phyloP scores from a whole-genome alignment of 2,888 invertebrate species.

The Sphinx pinastri region DNA sequence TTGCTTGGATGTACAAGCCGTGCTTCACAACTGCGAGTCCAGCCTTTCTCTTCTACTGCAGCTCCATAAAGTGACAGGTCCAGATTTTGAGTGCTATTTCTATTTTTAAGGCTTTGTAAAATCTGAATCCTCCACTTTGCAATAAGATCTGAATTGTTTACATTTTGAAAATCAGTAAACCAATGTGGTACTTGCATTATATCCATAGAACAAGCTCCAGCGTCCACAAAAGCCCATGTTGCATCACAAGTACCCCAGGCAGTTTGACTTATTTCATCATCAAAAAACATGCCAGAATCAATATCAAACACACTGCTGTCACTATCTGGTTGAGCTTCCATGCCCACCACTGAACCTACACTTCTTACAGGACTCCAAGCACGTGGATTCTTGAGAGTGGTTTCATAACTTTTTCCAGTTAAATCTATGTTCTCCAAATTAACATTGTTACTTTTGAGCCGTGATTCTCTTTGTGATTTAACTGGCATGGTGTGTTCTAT shows the following conservation, averaged over 20 bases:
- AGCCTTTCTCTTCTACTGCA: constrained; percentile 93
- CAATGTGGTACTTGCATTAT: constrained; percentile 90
- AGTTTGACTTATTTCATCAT: constrained; percentile 89
- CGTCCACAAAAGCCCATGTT: constrained; percentile 91
- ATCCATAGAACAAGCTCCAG: constrained; percentile 91
- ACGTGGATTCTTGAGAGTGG: constrained; percentile 90
- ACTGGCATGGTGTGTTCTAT: constrained; percentile 87
- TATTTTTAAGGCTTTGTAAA: constrained; percentile 86
- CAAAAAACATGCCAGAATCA: constrained; percentile 91
- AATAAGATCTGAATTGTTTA: constrained; percentile 85
- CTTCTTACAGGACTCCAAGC: constrained; percentile 96
- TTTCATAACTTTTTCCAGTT: constrained; percentile 87
- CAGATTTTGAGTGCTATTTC: constrained; percentile 76
- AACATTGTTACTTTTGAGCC: constrained; percentile 64
- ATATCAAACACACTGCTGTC: constrained; percentile 92
- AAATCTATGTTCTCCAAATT: constrained; percentile 79
- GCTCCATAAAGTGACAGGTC: constrained; percentile 87
- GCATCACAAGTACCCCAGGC: constrained; percentile 93
- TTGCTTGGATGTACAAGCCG: constrained; percentile 84
- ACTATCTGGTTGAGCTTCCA: constrained; percentile 93
- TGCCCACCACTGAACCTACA: constrained; percentile 92
- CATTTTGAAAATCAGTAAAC: constrained; percentile 86
- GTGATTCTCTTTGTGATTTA: constrained; percentile 69
- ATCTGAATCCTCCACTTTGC: constrained; percentile 91
- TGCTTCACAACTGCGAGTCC: constrained; percentile 93